Evolutionary conservation across 2,113 vertebrate species (phyloP), one percentile per base, ranked within the genome.

Genomic region (Cynoglossus semilaevis): DNA sequence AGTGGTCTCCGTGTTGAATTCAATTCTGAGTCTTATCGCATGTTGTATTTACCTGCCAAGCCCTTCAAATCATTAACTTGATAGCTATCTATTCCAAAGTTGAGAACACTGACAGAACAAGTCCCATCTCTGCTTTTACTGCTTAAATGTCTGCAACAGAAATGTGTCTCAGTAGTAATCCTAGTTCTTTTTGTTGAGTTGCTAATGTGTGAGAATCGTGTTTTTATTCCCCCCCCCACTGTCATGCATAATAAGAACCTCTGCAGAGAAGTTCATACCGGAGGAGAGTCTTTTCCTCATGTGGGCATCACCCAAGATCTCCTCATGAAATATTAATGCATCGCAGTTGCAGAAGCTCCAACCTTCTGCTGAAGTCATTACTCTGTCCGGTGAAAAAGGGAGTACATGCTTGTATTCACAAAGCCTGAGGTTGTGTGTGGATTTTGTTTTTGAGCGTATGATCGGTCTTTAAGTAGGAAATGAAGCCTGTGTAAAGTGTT

Each of bases 291-390:
- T 63, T 63, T 77, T 47, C 67, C 67, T 43, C 50, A 63, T 55
- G 62, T 56, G 62, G 42, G 61, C 62, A 64, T 66, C 66, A 65
- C 61, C 66, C 68, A 70, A 83, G 60, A 70, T 83, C 63, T 81
- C 54, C 59, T 50, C 55, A 77, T 85, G 17, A 87, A 86, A 83
- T 85, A 85, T 87, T 63, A 78, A 88, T 78, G 64, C 53, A 22
- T 65, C 63, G 53, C 7, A 15, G 62, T 74, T 73, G 71, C 78
- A 75, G 82, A 79, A 52, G 50, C 57, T 53, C 63, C 75, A 72
- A 72, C 80, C 72, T 67, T 70, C 68, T 38, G 2, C 64, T 63
- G 18, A 57, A 78, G 73, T 80, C 81, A 83, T 81, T 82, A 78
- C 64, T 68, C 29, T 15, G 46, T 54, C 64, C 36, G 56, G 19